phyloP scores from a whole-genome alignment of 2,113 vertebrate species.

The Ophthalmolycus amberensis region DNA sequence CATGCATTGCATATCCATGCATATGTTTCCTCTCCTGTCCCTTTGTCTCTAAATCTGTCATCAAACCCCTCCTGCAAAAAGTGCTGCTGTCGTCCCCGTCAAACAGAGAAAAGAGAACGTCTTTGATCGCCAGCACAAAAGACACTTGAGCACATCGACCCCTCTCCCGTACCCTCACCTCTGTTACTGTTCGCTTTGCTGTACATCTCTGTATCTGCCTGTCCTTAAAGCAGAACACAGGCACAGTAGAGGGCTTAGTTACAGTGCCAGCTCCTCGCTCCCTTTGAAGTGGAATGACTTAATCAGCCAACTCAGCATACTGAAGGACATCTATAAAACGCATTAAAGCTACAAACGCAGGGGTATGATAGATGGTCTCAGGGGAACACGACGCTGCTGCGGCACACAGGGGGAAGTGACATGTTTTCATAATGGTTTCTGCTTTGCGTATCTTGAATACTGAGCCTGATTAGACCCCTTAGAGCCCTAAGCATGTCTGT shows the following conservation, averaged over 20 bases:
- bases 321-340: constrained; percentile 79
- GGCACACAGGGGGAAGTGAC: constrained; percentile 44
- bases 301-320: constrained; percentile 76
- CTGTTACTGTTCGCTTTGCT: constrained; percentile 45
- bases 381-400: constrained; percentile 57
- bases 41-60: constrained; percentile 47
- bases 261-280: constrained; percentile 52
- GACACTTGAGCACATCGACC: constrained; percentile 44
- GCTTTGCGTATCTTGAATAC: constrained; percentile 53
- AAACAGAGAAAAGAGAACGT: constrained; percentile 29
- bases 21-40: not conserved
- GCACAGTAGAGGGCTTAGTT: constrained; percentile 49
- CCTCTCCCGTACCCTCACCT: constrained; percentile 29
- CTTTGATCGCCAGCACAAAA: constrained; percentile 60
- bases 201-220: constrained; percentile 57
- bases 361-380: constrained; percentile 70
- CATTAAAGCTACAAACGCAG: constrained; percentile 68
- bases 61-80: constrained; percentile 38
- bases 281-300: constrained; percentile 75
- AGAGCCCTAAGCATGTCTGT: constrained; percentile 16
- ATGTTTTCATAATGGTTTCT: constrained; percentile 64
- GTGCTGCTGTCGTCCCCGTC: constrained; percentile 17
- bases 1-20: not conserved
- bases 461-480: constrained; percentile 50
- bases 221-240: constrained; percentile 66